A percentile compares a stretch with the other conserved stretches of the same genome.
phyloP scores from a whole-genome alignment of 1,140 invertebrate species.

The Colletes latitarsis region DNA sequence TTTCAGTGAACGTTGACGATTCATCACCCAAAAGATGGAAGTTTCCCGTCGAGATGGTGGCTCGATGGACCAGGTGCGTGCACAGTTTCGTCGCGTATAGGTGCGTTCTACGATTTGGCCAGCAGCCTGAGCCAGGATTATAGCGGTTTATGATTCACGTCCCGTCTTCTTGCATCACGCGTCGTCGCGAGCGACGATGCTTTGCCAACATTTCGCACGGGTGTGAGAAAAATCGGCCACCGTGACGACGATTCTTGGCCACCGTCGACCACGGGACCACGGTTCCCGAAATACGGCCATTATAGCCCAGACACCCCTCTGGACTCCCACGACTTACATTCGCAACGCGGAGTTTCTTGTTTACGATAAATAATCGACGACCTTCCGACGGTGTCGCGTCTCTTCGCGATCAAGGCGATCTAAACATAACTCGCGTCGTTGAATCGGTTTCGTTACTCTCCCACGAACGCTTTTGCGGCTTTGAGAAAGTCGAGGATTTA shows the following conservation, averaged over 20 bases:
- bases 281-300: constrained; percentile 54
- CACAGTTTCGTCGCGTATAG: not conserved
- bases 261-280: constrained; percentile 15
- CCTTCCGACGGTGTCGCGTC: constrained; percentile 16
- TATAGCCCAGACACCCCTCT: constrained; percentile 36
- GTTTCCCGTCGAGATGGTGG: not conserved
- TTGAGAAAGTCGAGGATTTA: not conserved
- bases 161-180: constrained; percentile 42
- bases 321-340: constrained; percentile 53
- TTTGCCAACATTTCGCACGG: constrained; percentile 51
- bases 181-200: not conserved
- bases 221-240: constrained; percentile 54
- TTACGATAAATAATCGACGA: constrained; percentile 54
- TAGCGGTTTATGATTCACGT: constrained; percentile 34
- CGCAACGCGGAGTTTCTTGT: constrained; percentile 27
- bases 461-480: too few species aligned
- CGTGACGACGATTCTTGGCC: constrained; percentile 34
- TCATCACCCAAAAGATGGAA: not conserved
- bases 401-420: constrained; percentile 4
- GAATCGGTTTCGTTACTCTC: not conserved
- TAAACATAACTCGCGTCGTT: constrained; percentile 2
- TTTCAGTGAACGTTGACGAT: not conserved
- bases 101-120: not conserved
- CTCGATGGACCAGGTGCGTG: not conserved
- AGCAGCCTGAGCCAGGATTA: constrained; percentile 8